Conservation (phyloP, 2,113 vertebrate species). For the Caretta caretta region DNA sequence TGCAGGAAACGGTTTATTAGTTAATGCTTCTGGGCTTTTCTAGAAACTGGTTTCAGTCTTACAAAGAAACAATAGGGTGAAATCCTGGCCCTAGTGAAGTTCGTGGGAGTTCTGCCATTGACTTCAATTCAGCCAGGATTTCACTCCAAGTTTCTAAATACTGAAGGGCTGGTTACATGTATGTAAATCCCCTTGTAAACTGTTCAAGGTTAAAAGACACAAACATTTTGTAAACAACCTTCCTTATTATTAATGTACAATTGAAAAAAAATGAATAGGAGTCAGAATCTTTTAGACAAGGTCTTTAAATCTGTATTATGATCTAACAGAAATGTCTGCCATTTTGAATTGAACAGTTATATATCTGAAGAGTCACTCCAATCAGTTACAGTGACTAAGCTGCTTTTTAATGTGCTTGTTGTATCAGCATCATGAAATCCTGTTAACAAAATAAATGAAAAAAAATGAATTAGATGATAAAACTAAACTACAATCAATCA, state of each 20-base stretch:
- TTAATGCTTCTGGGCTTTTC: conserved; percentile 8
- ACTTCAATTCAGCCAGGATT: neutral
- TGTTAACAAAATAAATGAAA: conserved; percentile 54
- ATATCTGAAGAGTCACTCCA: conserved; percentile 89
- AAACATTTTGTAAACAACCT: conserved; percentile 28
- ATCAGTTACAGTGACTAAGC: conserved; percentile 86
- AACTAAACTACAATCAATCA: neutral
- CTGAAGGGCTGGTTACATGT: neutral
- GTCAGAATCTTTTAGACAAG: neutral
- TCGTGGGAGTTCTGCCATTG: neutral
- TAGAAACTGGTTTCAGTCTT: conserved; percentile 43
- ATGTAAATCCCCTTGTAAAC: neutral
- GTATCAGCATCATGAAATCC: conserved; percentile 85
- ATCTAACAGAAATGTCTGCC: neutral
- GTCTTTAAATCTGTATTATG: neutral
- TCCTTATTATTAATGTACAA: neutral
- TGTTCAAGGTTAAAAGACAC: conserved; percentile 7
- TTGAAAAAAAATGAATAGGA: neutral
- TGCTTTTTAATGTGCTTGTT: conserved; percentile 90
- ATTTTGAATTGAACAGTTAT: neutral
- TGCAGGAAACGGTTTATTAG: conserved; percentile 9
- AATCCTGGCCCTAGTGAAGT: conserved; percentile 38
- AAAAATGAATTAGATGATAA: neutral
- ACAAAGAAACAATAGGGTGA: conserved; percentile 54
- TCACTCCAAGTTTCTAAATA: neutral